Conservation (phyloP, 1,140 invertebrate genomes). For the Rhopalosiphum padi region DNA sequence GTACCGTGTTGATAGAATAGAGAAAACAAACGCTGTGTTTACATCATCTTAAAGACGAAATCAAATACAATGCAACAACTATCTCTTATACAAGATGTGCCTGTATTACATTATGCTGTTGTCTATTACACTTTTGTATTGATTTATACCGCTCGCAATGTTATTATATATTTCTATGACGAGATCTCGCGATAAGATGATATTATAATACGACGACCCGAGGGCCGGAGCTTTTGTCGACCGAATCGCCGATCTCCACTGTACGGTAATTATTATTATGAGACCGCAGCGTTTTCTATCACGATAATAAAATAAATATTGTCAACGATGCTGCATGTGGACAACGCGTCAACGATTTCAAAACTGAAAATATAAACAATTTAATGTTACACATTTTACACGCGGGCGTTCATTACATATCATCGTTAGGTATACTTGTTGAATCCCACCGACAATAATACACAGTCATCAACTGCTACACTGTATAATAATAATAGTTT, state of each 20-base stretch:
- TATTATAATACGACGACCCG: neutral
- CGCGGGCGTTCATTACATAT: neutral
- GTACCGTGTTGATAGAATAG: neutral
- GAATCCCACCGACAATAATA: neutral
- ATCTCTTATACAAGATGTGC: neutral
- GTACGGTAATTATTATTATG: too few relatives aligned
- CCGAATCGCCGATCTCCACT: neutral
- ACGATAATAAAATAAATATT: neutral
- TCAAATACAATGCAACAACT: neutral
- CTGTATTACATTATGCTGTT: neutral
- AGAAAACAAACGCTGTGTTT: neutral
- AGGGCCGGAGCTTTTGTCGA: neutral
- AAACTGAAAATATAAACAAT: neutral
- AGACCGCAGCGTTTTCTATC: neutral
- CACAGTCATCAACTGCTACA: too few relatives aligned
- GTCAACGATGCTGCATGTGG: neutral
- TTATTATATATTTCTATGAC: neutral
- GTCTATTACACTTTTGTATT: neutral
- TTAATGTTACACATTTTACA: neutral
- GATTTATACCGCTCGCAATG: neutral
- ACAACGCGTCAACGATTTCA: neutral
- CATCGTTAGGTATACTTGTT: neutral
- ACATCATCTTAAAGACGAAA: neutral
- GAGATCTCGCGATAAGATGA: neutral
- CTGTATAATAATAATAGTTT: neutral